Evolutionary conservation across 2,888 invertebrate species (phyloP).

Genomic region (Clunio marinus): DNA sequence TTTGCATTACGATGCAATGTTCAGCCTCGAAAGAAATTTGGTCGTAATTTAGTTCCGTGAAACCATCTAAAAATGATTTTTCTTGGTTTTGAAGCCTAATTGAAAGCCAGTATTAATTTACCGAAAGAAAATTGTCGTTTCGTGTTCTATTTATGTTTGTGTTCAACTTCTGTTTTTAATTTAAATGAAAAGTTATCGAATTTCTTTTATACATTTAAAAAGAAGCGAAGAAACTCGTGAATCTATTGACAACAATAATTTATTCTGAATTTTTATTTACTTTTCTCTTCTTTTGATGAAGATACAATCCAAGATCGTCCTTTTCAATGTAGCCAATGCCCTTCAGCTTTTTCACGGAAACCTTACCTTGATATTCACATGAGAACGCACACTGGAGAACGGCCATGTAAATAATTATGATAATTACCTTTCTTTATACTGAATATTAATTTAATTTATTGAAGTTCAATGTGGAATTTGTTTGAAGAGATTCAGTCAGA

Average conservation of each 20-base stretch:
- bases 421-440: neutral
- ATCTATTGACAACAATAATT: neutral
- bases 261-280: neutral
- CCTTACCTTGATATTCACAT: slow-evolving; percentile 50
- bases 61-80: no score
- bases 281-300: neutral
- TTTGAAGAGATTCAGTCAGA: slow-evolving; percentile 66
- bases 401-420: neutral
- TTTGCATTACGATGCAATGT: no score
- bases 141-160: no score
- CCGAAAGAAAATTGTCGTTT: no score
- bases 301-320: slow-evolving; percentile 47
- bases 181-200: no score
- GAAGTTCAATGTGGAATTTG: slow-evolving; percentile 66
- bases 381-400: slow-evolving; percentile 25
- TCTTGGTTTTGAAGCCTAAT: no score
- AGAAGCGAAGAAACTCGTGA: neutral
- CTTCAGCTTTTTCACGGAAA: slow-evolving; percentile 60
- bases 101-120: no score
- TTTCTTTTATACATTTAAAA: neutral
- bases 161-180: no score
- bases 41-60: no score
- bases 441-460: neutral
- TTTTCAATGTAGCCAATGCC: slow-evolving; percentile 57
- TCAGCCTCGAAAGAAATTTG: no score